These are phyloP conservation scores for Scaptomyza hsui DNA, from an alignment of 1,140 invertebrate species.

Conservation along the genomic window DNA sequence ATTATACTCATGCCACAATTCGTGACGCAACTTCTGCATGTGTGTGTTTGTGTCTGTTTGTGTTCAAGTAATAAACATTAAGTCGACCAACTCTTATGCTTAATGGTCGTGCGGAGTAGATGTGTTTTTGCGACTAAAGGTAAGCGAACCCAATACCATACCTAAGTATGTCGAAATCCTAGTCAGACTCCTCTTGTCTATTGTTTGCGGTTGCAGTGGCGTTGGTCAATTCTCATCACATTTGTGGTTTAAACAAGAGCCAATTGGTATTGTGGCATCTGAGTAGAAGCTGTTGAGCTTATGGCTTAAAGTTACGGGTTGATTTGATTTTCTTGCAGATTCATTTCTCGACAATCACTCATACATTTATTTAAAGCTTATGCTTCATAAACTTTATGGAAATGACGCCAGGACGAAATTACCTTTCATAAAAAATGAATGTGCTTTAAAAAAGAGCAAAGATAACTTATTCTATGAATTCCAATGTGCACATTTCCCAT, in stretches of 20 bases:
- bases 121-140: constrained; percentile 42
- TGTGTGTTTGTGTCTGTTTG: constrained; percentile 3
- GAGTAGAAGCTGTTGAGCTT: not conserved
- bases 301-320: constrained; percentile 15
- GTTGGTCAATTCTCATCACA: not conserved
- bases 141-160: constrained; percentile 13
- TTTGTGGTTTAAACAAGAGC: not conserved
- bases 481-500: not conserved
- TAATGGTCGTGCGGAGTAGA: constrained; percentile 51
- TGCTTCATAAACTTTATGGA: constrained; percentile 23
- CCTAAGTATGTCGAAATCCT: not conserved
- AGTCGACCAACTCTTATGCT: constrained; percentile 37
- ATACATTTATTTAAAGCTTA: constrained; percentile 17
- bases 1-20: constrained; percentile 61
- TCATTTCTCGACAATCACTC: constrained; percentile 29
- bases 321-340: constrained; percentile 20
- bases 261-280: not conserved
- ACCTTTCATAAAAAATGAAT: not conserved
- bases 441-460: too few species aligned
- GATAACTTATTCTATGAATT: too few species aligned
- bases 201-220: not conserved
- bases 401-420: constrained; percentile 7
- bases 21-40: constrained; percentile 39
- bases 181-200: constrained; percentile 26
- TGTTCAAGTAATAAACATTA: constrained; percentile 44